Evolutionary conservation across 2,888 invertebrate species (phyloP).

Genomic region (Aradus depressus): DNA sequence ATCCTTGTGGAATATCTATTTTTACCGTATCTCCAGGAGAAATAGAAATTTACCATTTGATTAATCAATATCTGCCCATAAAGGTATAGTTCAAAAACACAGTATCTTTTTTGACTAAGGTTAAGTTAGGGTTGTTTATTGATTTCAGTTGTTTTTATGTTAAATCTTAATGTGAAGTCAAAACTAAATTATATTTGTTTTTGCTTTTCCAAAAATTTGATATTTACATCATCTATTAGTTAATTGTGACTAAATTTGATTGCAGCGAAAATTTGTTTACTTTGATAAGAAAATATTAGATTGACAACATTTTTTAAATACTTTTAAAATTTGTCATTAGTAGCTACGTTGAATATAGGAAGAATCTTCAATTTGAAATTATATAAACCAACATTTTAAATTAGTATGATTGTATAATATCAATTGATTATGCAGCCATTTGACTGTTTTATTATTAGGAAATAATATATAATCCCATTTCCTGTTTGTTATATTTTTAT

Average conservation of each 20-base stretch:
- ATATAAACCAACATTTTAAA: neutral
- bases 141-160: conserved; percentile 34
- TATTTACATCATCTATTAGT: neutral
- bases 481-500: too few species aligned
- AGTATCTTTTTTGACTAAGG: conserved; percentile 15
- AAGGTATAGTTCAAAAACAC: conserved; percentile 45
- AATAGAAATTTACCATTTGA: conserved; percentile 49
- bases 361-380: neutral
- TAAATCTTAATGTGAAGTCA: conserved; percentile 8
- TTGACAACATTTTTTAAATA: too few species aligned
- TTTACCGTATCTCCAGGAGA: conserved; percentile 48
- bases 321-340: neutral
- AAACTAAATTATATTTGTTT: conserved; percentile 3
- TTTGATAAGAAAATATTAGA: neutral
- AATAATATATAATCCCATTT: neutral
- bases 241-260: neutral
- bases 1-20: conserved; percentile 54
- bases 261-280: neutral
- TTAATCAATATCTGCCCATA: conserved; percentile 62
- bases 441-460: neutral
- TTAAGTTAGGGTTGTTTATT: conserved; percentile 34
- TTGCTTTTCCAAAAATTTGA: neutral
- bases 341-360: neutral
- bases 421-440: neutral
- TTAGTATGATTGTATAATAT: neutral